These are phyloP conservation scores for Drosophila robusta DNA, from an alignment of 2,888 invertebrate species.

Conservation along the genomic window DNA sequence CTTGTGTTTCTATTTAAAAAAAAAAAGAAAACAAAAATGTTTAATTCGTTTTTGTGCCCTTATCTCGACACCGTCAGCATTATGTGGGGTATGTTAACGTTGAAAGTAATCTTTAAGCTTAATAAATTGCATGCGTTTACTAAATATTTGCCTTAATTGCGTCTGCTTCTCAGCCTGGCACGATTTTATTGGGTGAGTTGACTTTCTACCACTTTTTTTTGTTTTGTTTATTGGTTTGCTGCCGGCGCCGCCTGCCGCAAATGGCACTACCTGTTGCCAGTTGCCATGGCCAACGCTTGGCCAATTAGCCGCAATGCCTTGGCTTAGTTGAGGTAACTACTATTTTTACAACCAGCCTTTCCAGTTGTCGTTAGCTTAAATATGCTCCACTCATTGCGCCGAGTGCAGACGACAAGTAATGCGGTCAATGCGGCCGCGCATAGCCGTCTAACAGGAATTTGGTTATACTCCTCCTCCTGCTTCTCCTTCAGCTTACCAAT, in stretches of 20 bases:
- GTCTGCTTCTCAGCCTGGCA: constrained; percentile 1
- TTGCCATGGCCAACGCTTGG: constrained; percentile 48
- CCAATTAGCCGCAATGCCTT: constrained; percentile 65
- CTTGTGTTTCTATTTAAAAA: constrained; percentile 1
- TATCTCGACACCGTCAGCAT: neutral
- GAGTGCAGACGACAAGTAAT: constrained; percentile 51
- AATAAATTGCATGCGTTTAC: neutral
- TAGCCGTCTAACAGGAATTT: constrained; percentile 59
- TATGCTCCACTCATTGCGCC: constrained; percentile 22
- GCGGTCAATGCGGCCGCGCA: constrained; percentile 51
- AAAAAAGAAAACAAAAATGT: neutral
- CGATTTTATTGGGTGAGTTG: constrained; percentile 6
- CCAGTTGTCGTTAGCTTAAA: constrained; percentile 52
- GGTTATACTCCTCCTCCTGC: constrained; percentile 18
- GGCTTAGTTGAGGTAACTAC: constrained; percentile 65
- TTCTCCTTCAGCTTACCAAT: constrained; percentile 15
- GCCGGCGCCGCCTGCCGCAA: constrained; percentile 37
- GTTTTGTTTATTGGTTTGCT: constrained; percentile 4
- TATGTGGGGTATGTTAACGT: neutral
- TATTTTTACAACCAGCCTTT: constrained; percentile 53
- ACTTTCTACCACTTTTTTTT: constrained; percentile 26
- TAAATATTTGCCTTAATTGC: constrained; percentile 6
- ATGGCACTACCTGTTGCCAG: constrained; percentile 54
- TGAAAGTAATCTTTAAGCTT: constrained; percentile 7
- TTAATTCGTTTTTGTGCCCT: neutral